Base-by-base conservation (phyloP, 2,797 vertebrate species). In the Austrolebias charrua region DNA sequence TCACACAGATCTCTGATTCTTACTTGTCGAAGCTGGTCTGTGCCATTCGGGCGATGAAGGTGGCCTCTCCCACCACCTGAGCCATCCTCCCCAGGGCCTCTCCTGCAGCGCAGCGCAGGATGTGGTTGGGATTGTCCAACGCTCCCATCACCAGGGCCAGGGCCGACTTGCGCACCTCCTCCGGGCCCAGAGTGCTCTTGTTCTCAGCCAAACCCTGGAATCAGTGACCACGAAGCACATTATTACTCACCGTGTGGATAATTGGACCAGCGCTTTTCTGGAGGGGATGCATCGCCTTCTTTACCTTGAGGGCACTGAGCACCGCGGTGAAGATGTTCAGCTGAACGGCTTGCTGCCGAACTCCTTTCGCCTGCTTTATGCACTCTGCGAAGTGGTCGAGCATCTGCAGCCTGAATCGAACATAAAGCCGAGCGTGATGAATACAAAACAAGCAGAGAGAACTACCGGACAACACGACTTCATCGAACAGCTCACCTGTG, bases 21-120 rank as follows among this genome's bases (percentile, higher is more conserved):
- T 93, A 99, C 98, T 99, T 99, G 90, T 99, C 97, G 85, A 99
- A 99, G 86, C 98, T 99, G 78, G 95, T 95, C 24, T 99, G 98
- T 60, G 98, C 98, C 98, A 99, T 99, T 84, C 96, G 92, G 76
- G 97, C 97, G 45, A 99, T 99, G 81, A 99, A 99, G 38, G 95
- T 95, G 31, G 94, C 97, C 88, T 99, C 98, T 80, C 96, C 98
- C 51, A 99, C 98, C 67, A 99, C 98, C 62, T 99, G 98, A 60
- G 97, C 98, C 98, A 99, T 99, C 84, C 98, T 95, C 33, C 98
- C 98, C 68, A 99, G 92, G 55, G 98, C 98, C 86, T 99, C 98
- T 0, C 98, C 98, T 3, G 97, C 98, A 16, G 98, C 98, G 82
- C 98, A 99, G 73, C 98, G 94, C 74, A 99, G 86, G 71, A 99